Percentiles rank a stretch among this genome's conserved stretches.
Evolutionary conservation across 2,113 vertebrate species (phyloP).

Genomic region (Malurus cyaneus): DNA sequence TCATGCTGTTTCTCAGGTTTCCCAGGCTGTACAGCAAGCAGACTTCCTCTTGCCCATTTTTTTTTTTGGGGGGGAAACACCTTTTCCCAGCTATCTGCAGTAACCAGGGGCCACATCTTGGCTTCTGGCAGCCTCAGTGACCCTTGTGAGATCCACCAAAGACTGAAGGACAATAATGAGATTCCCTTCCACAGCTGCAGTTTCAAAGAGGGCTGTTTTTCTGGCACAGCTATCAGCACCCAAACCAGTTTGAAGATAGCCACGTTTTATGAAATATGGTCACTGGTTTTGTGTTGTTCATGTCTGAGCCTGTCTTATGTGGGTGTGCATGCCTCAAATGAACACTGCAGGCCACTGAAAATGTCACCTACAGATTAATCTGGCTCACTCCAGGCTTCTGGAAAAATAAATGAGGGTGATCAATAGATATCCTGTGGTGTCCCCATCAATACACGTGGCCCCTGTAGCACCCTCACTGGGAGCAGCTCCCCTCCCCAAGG

Average conservation of each 20-base stretch:
- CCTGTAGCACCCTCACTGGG: neutral
- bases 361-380: constrained; percentile 13
- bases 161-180: neutral
- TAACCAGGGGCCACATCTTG: neutral
- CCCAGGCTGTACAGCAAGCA: neutral
- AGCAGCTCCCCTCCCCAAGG: neutral
- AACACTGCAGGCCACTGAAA: neutral
- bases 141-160: neutral
- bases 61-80: neutral
- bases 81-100: neutral
- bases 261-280: neutral
- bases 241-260: neutral
- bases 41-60: neutral
- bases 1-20: neutral
- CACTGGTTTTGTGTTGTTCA: neutral
- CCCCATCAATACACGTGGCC: neutral
- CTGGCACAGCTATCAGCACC: neutral
- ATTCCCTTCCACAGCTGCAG: neutral
- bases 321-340: neutral
- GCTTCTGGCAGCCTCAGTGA: neutral
- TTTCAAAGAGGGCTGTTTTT: neutral
- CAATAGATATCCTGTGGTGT: neutral
- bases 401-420: neutral
- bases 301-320: neutral
- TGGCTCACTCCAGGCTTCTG: neutral